Evolutionary conservation across 2,797 vertebrate species (phyloP), one percentile per base, ranked within the genome.

Genomic region (Platyrinchus mystaceus): DNA sequence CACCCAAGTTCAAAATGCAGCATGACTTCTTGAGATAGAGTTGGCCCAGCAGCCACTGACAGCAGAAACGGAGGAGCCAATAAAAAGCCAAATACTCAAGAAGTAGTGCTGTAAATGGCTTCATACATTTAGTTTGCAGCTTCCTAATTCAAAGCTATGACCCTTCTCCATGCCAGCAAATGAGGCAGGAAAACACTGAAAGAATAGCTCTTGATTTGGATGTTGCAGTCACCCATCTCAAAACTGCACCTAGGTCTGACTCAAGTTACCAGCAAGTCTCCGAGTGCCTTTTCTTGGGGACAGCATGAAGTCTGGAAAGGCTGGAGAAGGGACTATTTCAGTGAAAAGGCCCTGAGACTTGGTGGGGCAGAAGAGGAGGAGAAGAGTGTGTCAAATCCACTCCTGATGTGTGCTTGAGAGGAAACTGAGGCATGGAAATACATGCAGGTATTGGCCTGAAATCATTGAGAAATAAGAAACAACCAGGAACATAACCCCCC

Each of bases 41-140:
- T 71, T 95, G 78, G 90, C 60, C 89, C 52, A 91, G 78, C 58
- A 78, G n/a, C 60, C 36, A 36, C 79, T 85, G 87, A 92, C 88
- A 91, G 81, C 36, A 34, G 66, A 94, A 94, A 92, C 5, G 10
- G 95, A 92, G 46, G 71, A 77, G 81, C 47, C 91, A 84, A 84
- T 95, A 93, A 93, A 91, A 94, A 88, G 56, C 15, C 67, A 90
- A 90, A 96, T 60, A 71, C 56, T 52, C 56, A 71, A 89, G 90
- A 89, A 87, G 47, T 62, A 94, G 74, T 55, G 47, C 71, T 88
- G 85, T 89, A 95, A 96, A 96, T 84, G 77, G 87, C 80, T 92
- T 80, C 84, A 96, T 93, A 87, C 82, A 70, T 95, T 95, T 91
- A 70, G 74, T 89, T 90, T 93, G 89, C 77, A 84, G 82, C 84